Conservation (phyloP, 2,888 invertebrate species). For the Melinopterus prodromus region DNA sequence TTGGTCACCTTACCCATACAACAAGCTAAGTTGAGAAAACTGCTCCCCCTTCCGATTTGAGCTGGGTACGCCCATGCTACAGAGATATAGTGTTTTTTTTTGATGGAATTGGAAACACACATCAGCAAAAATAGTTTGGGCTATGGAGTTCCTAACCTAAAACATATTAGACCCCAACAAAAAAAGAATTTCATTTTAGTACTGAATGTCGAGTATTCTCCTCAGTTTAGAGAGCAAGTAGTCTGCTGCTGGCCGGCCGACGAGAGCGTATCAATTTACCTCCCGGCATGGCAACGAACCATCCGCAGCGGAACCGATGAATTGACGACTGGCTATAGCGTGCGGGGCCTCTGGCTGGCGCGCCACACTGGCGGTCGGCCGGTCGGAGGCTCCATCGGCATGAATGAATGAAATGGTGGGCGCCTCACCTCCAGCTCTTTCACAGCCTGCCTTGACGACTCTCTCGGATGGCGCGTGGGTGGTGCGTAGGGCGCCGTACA, state of each 20-base stretch:
- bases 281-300: constrained; percentile 38
- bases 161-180: no score
- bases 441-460: neutral
- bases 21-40: no score
- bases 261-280: constrained; percentile 38
- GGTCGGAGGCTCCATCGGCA: constrained; percentile 21
- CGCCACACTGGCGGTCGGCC: constrained; percentile 25
- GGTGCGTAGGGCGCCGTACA: neutral
- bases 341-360: constrained; percentile 22
- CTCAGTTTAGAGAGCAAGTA: no score
- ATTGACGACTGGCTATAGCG: constrained; percentile 31
- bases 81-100: no score
- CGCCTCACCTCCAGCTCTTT: constrained; percentile 20
- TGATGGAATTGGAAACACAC: no score
- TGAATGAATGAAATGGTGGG: constrained; percentile 34
- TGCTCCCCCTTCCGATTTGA: no score
- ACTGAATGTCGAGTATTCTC: no score
- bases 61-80: no score
- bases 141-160: no score
- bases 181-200: no score
- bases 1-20: no score
- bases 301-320: constrained; percentile 36
- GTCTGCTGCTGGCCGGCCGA: neutral
- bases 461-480: neutral
- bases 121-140: no score